These are phyloP conservation scores for Anguilla rostrata DNA, from an alignment of 2,113 vertebrate species.

Conservation along the genomic window DNA sequence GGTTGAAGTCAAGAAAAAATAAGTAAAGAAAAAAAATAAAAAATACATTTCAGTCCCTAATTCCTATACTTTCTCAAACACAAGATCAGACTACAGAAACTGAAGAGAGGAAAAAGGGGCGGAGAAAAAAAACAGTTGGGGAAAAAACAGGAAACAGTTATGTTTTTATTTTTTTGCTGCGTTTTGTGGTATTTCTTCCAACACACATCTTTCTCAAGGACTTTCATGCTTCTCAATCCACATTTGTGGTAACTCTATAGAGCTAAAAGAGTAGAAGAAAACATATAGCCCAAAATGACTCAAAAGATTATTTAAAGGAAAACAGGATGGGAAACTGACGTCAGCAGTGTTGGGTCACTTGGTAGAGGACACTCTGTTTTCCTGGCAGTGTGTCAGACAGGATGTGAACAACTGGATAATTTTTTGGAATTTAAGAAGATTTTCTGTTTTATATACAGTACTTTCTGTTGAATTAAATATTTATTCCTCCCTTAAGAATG, in stretches of 20 bases:
- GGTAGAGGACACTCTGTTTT: slow-evolving; percentile 47
- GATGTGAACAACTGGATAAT: slow-evolving; percentile 68
- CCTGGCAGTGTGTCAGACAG: slow-evolving; percentile 50
- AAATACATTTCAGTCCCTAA: slow-evolving; percentile 27
- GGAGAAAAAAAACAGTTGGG: slow-evolving; percentile 50
- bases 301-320: not conserved
- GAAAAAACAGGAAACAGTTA: slow-evolving; percentile 63
- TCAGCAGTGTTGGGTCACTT: slow-evolving; percentile 48
- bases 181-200: slow-evolving; percentile 52
- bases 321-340: slow-evolving; percentile 52
- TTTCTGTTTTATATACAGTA: slow-evolving; percentile 43
- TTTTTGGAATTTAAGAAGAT: slow-evolving; percentile 54
- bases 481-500: slow-evolving; percentile 35
- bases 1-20: slow-evolving; percentile 17
- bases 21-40: slow-evolving; percentile 24
- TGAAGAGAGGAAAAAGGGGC: slow-evolving; percentile 67
- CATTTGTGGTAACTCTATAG: slow-evolving; percentile 34
- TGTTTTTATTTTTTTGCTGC: slow-evolving; percentile 46
- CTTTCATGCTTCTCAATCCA: slow-evolving; percentile 18
- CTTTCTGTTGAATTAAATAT: not conserved
- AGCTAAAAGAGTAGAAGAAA: not conserved
- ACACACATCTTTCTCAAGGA: slow-evolving; percentile 45
- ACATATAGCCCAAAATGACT: not conserved
- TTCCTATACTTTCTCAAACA: slow-evolving; percentile 36
- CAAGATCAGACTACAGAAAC: slow-evolving; percentile 54